Percentiles rank a stretch among this genome's conserved stretches.
phyloP scores from a whole-genome alignment of 2,888 invertebrate genomes.

The Drosophila colorata region DNA sequence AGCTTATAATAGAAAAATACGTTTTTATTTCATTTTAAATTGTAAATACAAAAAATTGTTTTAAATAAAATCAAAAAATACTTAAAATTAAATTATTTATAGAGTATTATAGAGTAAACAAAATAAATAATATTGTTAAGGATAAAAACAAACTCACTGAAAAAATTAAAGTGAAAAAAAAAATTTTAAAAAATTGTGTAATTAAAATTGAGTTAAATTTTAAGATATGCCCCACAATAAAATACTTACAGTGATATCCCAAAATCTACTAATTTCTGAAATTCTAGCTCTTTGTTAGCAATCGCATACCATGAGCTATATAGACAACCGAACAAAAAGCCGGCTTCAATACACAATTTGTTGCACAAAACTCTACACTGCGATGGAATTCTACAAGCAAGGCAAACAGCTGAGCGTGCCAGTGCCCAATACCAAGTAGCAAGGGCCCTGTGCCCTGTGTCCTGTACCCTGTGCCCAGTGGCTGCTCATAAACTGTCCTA shows the following conservation, averaged over 20 bases:
- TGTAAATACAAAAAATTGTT: too few species aligned
- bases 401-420: slow-evolving; percentile 69
- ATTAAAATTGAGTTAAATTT: too few species aligned
- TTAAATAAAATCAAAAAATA: too few species aligned
- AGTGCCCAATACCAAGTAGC: not conserved
- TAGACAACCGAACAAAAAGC: slow-evolving; percentile 49
- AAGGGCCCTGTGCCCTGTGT: slow-evolving; percentile 3
- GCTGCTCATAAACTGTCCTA: slow-evolving; percentile 68
- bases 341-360: slow-evolving; percentile 72
- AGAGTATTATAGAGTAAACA: too few species aligned
- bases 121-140: too few species aligned
- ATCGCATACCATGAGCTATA: not conserved
- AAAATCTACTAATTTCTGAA: not conserved
- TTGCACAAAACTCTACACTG: slow-evolving; percentile 68
- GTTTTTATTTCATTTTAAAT: too few species aligned
- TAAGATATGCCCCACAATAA: not conserved
- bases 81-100: not conserved
- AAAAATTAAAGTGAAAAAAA: too few species aligned
- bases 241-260: too few species aligned
- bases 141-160: too few species aligned
- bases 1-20: too few species aligned
- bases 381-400: slow-evolving; percentile 44
- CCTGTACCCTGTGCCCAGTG: slow-evolving; percentile 14
- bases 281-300: not conserved
- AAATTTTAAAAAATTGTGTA: too few species aligned